Conservation (phyloP, 1,140 invertebrate genomes). For the Alviniconcha marisindica region DNA sequence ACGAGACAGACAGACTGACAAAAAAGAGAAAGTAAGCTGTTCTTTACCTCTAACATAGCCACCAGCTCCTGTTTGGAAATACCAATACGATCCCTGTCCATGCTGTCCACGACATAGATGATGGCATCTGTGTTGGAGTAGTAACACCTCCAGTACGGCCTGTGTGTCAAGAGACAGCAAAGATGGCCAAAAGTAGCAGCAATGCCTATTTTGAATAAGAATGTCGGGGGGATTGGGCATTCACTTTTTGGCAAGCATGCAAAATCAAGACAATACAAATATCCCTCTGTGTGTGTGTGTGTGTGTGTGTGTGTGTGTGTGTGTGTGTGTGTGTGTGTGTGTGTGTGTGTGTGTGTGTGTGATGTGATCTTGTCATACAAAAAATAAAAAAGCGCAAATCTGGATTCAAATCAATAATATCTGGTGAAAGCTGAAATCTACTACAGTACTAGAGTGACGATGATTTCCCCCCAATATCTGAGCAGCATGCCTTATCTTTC, state of each 20-base stretch:
- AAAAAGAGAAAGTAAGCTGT: no score
- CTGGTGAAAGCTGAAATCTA: no score
- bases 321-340: no score
- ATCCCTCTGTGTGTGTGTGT: neutral
- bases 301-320: neutral
- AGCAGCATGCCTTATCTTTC: no score
- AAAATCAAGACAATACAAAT: neutral
- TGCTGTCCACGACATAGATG: constrained; percentile 99
- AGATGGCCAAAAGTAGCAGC: constrained; percentile 9
- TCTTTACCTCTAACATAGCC: constrained; percentile 92
- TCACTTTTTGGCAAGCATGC: neutral
- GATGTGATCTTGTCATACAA: no score
- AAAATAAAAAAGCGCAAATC: no score
- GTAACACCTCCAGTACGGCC: constrained; percentile 99
- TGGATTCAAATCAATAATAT: no score
- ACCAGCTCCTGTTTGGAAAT: constrained; percentile 99
- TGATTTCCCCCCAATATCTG: no score
- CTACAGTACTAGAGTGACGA: no score
- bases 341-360: no score
- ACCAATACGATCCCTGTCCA: constrained; percentile 98
- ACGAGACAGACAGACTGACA: neutral
- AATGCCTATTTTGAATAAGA: no score
- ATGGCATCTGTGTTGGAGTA: constrained; percentile 99
- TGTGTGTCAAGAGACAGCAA: constrained; percentile 76
- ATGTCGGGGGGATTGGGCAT: neutral